Conservation (phyloP, 2,888 invertebrate genomes). For the Acutogordius australiensis region DNA sequence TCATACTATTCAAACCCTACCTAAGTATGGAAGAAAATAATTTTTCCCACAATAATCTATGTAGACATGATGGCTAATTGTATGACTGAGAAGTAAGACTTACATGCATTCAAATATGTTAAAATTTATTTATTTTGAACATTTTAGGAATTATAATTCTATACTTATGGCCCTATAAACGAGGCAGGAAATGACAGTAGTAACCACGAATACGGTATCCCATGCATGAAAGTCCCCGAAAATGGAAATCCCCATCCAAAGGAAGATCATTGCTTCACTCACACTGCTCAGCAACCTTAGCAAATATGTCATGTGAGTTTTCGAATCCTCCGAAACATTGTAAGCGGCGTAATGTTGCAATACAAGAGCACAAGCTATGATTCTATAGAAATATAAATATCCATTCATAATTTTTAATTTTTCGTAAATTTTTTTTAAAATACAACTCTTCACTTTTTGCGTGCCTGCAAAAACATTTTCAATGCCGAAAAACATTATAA, state of each 20-base stretch:
- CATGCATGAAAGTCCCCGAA: conserved; percentile 60
- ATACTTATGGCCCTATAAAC: conserved; percentile 67
- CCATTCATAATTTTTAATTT: neutral
- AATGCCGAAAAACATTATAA: too few relatives aligned
- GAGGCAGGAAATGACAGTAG: conserved; percentile 70
- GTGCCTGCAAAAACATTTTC: too few relatives aligned
- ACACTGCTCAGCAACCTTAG: conserved; percentile 93
- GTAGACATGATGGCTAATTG: too few relatives aligned
- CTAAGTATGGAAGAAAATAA: too few relatives aligned
- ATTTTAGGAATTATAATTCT: too few relatives aligned
- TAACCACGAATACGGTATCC: conserved; percentile 75
- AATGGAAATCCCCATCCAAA: conserved; percentile 92
- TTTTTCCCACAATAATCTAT: too few relatives aligned
- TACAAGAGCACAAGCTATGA: conserved; percentile 89
- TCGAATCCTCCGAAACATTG: conserved; percentile 83
- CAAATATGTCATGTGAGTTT: conserved; percentile 85
- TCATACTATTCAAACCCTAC: too few relatives aligned
- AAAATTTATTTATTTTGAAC: too few relatives aligned
- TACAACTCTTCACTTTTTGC: neutral
- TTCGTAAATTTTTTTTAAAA: neutral
- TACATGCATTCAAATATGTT: too few relatives aligned
- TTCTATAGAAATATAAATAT: conserved; percentile 34
- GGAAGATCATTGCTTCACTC: conserved; percentile 91
- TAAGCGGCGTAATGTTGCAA: conserved; percentile 97
- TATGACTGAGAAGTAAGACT: too few relatives aligned